Evolutionary conservation across 2,113 vertebrate genomes (phyloP).

Genomic region (Piprites chloris): DNA sequence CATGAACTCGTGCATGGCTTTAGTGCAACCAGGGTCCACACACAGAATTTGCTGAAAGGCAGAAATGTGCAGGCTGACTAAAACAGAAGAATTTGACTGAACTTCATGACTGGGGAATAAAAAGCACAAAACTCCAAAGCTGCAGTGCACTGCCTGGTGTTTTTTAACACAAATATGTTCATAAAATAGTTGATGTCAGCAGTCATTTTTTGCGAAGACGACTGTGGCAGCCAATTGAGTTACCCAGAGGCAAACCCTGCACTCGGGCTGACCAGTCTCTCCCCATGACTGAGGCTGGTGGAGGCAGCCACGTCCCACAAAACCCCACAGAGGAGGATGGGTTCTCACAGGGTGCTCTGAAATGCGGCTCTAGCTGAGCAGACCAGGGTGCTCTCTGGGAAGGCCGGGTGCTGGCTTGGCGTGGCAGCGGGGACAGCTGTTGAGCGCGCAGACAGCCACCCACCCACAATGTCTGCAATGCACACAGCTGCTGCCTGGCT

Average conservation of each 20-base stretch:
- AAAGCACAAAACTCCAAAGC: background rate
- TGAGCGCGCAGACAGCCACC: slow-evolving; percentile 44
- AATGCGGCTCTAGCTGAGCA: background rate
- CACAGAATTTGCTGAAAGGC: background rate
- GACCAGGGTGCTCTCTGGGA: background rate
- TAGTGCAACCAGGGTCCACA: background rate
- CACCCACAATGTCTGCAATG: slow-evolving; percentile 66
- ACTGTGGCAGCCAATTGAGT: background rate
- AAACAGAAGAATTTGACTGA: background rate
- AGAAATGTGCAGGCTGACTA: rapidly evolving
- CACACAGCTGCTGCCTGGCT: slow-evolving; percentile 69
- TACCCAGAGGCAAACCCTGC: background rate
- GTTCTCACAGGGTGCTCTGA: background rate
- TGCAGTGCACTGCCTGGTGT: background rate
- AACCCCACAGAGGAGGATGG: background rate
- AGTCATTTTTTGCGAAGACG: background rate
- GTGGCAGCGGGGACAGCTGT: slow-evolving; percentile 45
- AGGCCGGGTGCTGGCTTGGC: background rate
- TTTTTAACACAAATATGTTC: background rate
- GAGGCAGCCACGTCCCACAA: background rate
- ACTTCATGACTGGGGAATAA: background rate
- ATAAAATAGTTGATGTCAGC: background rate
- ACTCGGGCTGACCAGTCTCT: background rate
- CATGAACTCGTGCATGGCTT: rapidly evolving
- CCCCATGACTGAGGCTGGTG: background rate